Conservation (phyloP, 2,113 vertebrate species). For the Apteryx owenii region DNA sequence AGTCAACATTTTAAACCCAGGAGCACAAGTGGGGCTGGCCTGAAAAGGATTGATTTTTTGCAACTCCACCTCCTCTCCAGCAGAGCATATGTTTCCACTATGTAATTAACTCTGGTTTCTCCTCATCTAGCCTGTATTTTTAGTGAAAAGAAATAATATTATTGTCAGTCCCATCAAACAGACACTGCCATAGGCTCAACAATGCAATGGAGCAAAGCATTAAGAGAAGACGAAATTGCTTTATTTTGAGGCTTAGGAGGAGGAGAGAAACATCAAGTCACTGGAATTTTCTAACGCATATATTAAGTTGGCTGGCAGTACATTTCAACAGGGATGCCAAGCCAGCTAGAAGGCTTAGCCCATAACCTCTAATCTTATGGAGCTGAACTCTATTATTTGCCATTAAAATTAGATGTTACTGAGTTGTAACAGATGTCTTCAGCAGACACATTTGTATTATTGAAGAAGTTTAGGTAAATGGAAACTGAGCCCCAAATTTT, state of each 20-base stretch:
- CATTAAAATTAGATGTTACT: constrained; percentile 84
- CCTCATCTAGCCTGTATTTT: constrained; percentile 64
- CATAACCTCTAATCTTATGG: constrained; percentile 83
- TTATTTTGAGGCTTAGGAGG: constrained; percentile 35
- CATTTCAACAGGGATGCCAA: constrained; percentile 67
- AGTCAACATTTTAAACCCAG: not conserved
- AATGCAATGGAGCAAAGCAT: constrained; percentile 72
- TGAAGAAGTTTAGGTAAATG: constrained; percentile 80
- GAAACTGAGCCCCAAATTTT: constrained; percentile 80
- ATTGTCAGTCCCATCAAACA: constrained; percentile 74
- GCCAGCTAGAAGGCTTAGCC: constrained; percentile 71
- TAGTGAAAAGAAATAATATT: constrained; percentile 74
- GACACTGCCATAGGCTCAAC: constrained; percentile 72
- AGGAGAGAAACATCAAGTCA: constrained; percentile 38
- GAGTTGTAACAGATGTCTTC: constrained; percentile 82
- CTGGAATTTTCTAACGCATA: constrained; percentile 58
- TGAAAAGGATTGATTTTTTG: constrained; percentile 9
- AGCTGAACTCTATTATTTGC: constrained; percentile 84
- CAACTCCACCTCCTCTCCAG: constrained; percentile 19
- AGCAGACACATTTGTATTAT: constrained; percentile 76
- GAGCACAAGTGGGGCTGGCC: not conserved
- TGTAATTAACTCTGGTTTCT: constrained; percentile 75
- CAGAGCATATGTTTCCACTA: constrained; percentile 50
- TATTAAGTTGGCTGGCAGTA: constrained; percentile 76
- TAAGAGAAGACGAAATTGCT: constrained; percentile 57